Base-by-base conservation (phyloP, 2,888 invertebrate genomes). In the Eristalinus aeneus region DNA sequence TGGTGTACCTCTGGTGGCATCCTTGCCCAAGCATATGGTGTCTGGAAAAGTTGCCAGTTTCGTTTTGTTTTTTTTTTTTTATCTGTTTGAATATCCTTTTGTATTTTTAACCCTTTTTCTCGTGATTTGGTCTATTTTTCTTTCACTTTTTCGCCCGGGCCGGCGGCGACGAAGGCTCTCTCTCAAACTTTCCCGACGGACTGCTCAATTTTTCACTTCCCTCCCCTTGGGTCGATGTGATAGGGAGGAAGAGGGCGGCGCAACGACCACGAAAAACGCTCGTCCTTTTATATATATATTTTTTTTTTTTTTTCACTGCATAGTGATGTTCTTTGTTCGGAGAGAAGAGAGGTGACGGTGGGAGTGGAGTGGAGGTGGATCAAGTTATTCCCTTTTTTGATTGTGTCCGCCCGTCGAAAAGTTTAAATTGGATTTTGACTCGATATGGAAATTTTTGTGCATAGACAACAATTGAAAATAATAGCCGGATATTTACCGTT, bases 401-500 rank as follows among this genome's bases (percentile, higher is more conserved):
- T 84, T 84, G 80, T 84, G 84, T 84, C 83, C 87, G 84, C 73
- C 87, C 73, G 88, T 74, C 75, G 81, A 85, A 88, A 87, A 88
- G 85, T 88, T 88, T 88, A 88, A 88, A 88, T 88, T 88, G 88
- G 88, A 88, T 88, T 88, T 88, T 81, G 83, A 88, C 80, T 88
- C 74, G 88, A 88, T 85, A 88, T 81, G 85, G 85, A 85, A 81
- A 81, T 88, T 83, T 85, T 71, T 85, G 84, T 80, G 85, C 87
- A 87, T 85, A 88, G 88, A 88, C 88, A 85, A 86, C 88, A 88
- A 88, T 88, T 88, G 88, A 84, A 88, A 85, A 88, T 88, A 88
- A 88, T 88, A 88, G 85, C 88, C 85, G 81, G 85, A 85, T 85
- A 88, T 88, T 87, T 87, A 87, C 87, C 87, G 46, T 87, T 87